Conservation (phyloP, 2,113 vertebrate genomes). For the Upupa epops region DNA sequence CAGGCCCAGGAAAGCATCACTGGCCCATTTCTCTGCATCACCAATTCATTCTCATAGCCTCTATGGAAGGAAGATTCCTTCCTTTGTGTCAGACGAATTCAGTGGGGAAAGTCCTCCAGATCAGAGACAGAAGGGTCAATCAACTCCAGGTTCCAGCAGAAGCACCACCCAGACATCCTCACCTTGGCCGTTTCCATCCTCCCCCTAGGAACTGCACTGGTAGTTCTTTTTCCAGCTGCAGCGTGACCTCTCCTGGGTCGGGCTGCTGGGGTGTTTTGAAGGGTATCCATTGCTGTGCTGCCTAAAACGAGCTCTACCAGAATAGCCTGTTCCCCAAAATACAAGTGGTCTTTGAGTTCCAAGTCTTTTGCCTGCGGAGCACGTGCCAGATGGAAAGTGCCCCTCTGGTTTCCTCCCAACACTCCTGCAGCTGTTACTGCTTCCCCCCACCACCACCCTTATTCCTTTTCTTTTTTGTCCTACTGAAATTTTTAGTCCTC, state of each 20-base stretch:
- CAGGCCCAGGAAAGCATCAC: not conserved
- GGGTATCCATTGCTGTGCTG: constrained; percentile 31
- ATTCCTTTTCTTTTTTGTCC: not conserved
- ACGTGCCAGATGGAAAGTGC: constrained; percentile 71
- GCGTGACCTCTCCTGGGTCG: not conserved
- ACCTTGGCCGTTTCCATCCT: not conserved
- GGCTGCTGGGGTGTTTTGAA: not conserved
- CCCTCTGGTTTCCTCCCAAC: constrained; percentile 66
- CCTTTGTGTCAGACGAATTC: not conserved
- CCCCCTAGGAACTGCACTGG: not conserved
- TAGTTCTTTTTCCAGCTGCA: not conserved
- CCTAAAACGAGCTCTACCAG: constrained; percentile 28
- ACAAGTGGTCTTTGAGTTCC: constrained; percentile 54
- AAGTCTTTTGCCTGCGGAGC: constrained; percentile 39
- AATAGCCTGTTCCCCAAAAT: constrained; percentile 69
- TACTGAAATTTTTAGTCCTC: constrained; percentile 78
- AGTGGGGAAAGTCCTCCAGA: not conserved
- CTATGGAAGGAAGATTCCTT: not conserved
- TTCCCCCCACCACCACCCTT: no score
- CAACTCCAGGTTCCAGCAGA: not conserved
- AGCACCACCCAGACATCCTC: not conserved
- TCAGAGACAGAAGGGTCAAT: not conserved
- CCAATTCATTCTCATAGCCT: not conserved
- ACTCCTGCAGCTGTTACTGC: constrained; percentile 71
- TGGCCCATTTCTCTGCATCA: not conserved